Evolutionary conservation across 2,797 vertebrate genomes (phyloP), one percentile per base, ranked within the genome.

Genomic region (Urophycis tenuis): DNA sequence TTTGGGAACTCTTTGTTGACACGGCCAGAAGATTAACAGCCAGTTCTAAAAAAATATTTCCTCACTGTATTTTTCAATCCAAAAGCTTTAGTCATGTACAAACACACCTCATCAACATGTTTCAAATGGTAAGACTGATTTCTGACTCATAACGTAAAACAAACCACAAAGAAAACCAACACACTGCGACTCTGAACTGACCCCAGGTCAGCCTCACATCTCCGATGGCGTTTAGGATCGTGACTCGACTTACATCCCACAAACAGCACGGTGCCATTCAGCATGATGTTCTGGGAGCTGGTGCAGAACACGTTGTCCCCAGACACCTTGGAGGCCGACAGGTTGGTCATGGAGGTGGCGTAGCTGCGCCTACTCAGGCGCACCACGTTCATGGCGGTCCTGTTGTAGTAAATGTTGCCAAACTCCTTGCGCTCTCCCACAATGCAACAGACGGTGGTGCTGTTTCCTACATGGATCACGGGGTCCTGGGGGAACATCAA

Each of bases 181-280:
- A 49, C 19, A 0, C 19, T 49, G 19, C 41, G 19, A 60, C 19
- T 60, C 53, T n/a, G 25, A 60, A 60, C 19, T 22, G 45, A 53
- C 41, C 5, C 22, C 29, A 49, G 19, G 5, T 3, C 53, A 60
- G 53, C 53, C 25, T n/a, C n/a, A n/a, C n/a, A n/a, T n/a, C n/a
- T n/a, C n/a, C n/a, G n/a, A n/a, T n/a, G n/a, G n/a, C n/a, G n/a
- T n/a, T n/a, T n/a, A n/a, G n/a, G n/a, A n/a, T n/a, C n/a, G n/a
- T n/a, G n/a, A n/a, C n/a, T n/a, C n/a, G 19, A 73, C 93, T 93
- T 88, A 94, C 94, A 92, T 87, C 92, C 93, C 72, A 92, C 87
- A 85, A 94, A 94, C 30, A 94, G 39, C 60, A 91, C 89, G 0
- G 92, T 0, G 72, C 93, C 93, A 0, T 0, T 0, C 9, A 88